These are phyloP conservation scores for Drosophila subsilvestris DNA, from an alignment of 2,888 invertebrate genomes.

Conservation along the genomic window DNA sequence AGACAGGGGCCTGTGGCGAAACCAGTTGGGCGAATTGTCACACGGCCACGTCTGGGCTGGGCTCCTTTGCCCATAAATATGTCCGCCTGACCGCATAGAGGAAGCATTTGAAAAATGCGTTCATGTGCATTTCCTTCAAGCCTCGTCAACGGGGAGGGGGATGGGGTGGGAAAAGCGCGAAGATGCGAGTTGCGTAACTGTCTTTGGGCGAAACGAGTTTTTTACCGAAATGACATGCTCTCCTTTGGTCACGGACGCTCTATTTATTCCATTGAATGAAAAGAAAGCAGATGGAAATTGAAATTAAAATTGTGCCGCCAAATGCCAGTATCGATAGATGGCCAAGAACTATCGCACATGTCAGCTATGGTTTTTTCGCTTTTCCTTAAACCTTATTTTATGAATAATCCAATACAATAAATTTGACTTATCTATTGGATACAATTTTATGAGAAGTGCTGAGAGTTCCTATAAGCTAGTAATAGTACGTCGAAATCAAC, in stretches of 20 bases:
- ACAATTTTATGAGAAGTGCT: no score
- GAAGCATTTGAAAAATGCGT: slow-evolving; percentile 17
- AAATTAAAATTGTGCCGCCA: not conserved
- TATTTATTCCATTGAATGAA: not conserved
- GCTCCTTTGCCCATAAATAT: not conserved
- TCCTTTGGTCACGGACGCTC: no score
- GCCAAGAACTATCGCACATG: no score
- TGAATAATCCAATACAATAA: no score
- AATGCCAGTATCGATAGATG: no score
- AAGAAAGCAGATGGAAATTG: not conserved
- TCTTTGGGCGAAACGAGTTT: not conserved
- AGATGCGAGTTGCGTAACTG: not conserved
- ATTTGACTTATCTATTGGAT: no score
- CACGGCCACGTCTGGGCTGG: slow-evolving; percentile 21
- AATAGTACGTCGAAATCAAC: no score
- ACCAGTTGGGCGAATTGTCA: slow-evolving; percentile 33
- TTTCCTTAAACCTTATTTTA: no score
- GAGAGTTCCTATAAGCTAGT: no score
- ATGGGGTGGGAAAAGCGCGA: not conserved
- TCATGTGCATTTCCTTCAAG: slow-evolving; percentile 23
- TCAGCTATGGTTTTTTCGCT: no score
- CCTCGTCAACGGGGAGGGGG: not conserved
- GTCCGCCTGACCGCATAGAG: slow-evolving; percentile 5
- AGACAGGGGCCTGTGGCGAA: slow-evolving; percentile 8
- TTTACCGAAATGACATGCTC: no score